Evolutionary conservation across 30 jellyfish, hydroid and myxozoan species (phyloP), one percentile per base, ranked within the genome.

Genomic region (Aurelia coerulea): DNA sequence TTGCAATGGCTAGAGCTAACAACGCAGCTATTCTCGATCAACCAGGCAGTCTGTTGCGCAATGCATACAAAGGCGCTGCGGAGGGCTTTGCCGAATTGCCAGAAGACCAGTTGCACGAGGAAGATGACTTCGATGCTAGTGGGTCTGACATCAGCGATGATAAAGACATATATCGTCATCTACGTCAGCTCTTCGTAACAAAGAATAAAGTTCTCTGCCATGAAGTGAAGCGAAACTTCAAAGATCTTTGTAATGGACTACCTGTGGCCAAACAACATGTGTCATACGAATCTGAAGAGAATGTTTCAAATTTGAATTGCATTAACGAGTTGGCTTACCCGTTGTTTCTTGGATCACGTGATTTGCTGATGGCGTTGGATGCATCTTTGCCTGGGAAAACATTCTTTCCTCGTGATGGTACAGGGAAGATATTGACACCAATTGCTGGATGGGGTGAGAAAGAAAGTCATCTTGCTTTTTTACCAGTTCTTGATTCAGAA

Each of bases 401-500:
- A 59, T 93, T 87, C 73, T 88, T 93, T 60, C 77, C 84, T 17
- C 90, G 97, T 37, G 93, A 73, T 31, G 59, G 31, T 33, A 60
- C 65, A 42, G 93, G 98, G 17, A 81, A 91, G 78, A 65, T 84
- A 63, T 19, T 84, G 68, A 66, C 66, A 12, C 84, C 80, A 0
- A 51, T 91, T 49, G 93, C 98, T 17, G 98, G 98, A 16, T 91
- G 98, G 98, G 95, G 93, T 13, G 90, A 91, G 60, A 78, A 35
- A n/a, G 90, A 85, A 54, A 79, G 82, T 66, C 94, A 79, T 41
- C 53, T 82, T 70, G 51, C 93, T 10, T 85, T 50, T 72, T 64
- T 91, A 49, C 98, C 94, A 7, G 64, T 37, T 10, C 72, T 85
- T 33, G 92, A 90, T 79, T 56, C 79, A 14, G 95, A 86, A 5